Evolutionary conservation across 2,113 vertebrate genomes (phyloP), one percentile per base, ranked within the genome.

Genomic region (Macroglossus sobrinus): DNA sequence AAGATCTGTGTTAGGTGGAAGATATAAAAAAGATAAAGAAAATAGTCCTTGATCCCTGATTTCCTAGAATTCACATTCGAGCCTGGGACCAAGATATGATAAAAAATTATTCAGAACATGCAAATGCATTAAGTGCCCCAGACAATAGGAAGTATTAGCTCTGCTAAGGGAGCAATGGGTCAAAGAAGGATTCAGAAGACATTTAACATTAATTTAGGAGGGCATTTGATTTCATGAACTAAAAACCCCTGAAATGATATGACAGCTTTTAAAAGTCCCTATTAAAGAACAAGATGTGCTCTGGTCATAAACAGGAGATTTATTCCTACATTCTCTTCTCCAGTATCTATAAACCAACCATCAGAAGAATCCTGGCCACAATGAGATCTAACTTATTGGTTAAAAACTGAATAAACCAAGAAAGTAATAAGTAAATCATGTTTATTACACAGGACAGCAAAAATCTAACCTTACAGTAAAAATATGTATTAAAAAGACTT

Each of bases 231-330:
- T 96, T 87, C 35, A 75, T 68, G 47, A 91, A 79, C 47, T 47
- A 86, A 95, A 64, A 64, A 75, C 2, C 43, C 43, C 12, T 72
- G 12, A 75, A 84, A 74, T 57, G n/a, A 68, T 18, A 61, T 30
- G 30, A 38, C 84, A 74, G 21, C 9, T 85, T 85, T 93, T 38
- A 84, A 71, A 81, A 84, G 50, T 35, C 16, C 16, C 66, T 22
- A 80, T 81, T 69, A 74, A 55, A 97, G 96, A 55, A 97, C 78
- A 91, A 68, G 0, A 38, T 93, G 90, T 97, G 96, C 82, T 97
- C 82, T 97, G 96, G 90, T 81, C 86, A 35, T 19, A 93, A 80
- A 95, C 68, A 79, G 66, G 50, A 94, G 12, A 91, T 47, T 59
- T 38, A 69, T 12, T 91, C 94, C 38, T 82, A 84, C 91, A 30